Evolutionary conservation across 2,888 invertebrate species (phyloP), one percentile per base, ranked within the genome.

Genomic region (Lycophotia porphyrea): DNA sequence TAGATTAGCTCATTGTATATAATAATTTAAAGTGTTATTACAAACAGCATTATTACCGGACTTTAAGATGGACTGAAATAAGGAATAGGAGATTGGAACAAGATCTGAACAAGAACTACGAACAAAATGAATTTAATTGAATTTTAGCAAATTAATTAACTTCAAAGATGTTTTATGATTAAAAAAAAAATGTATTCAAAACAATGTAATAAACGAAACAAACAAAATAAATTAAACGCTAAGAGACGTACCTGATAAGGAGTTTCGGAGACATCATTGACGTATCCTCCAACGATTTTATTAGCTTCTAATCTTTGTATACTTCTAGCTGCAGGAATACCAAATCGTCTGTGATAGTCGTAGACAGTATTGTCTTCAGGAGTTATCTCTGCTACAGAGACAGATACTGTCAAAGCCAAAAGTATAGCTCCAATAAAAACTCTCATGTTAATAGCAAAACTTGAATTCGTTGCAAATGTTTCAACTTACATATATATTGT

Each of bases 181-280:
- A 2, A 21, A 34, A 31, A 31, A n/a, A 18, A 11, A 7, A 5
- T 31, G 7, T 39, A 24, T 2, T 47, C 9, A 71, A 42, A 69
- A 42, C 8, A 34, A 68, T 36, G 31, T 11, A 36, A 21, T n/a
- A 52, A n/a, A 31, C 24, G 18, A 71, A 52, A 49, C 21, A 65
- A 34, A 44, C 8, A 61, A 55, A 63, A 42, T 34, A 67, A 47
- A 66, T 24, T 5, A 24, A 24, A 36, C 3, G 7, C n/a, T 34
- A 63, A 42, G 47, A 55, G 27, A 82, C 78, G 24, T 85, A 94
- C 94, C 91, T 93, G 93, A 82, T 93, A 94, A 3, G 94, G 94
- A 31, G 90, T 88, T 77, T 90, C 55, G 3, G 88, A 80, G 55
- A 94, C 91, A 67, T 93, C 90, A 47, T 71, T 71, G 87, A 86